phyloP scores from a whole-genome alignment of 2,888 invertebrate genomes.

The Bimastos eiseni region DNA sequence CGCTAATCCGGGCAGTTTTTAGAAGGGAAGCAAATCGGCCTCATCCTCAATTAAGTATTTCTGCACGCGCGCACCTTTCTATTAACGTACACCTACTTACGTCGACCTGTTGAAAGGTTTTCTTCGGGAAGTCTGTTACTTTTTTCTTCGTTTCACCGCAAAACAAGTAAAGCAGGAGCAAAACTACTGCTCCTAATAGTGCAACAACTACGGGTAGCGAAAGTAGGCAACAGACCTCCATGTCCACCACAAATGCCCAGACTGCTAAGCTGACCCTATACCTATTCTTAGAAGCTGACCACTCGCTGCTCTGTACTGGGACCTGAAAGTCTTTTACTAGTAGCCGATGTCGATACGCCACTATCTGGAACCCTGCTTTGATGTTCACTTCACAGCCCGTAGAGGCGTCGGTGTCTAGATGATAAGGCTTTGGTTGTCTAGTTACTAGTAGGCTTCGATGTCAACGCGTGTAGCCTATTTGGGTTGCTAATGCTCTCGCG shows the following conservation, averaged over 20 bases:
- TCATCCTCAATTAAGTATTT: too few species aligned
- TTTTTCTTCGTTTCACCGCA: slow-evolving; percentile 23
- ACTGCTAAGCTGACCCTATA: neutral
- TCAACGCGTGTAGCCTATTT: too few species aligned
- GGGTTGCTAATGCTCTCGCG: too few species aligned
- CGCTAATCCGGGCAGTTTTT: too few species aligned
- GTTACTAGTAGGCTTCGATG: too few species aligned
- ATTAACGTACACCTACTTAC: neutral
- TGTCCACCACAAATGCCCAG: neutral
- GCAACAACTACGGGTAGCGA: neutral
- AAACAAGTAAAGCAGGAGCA: neutral
- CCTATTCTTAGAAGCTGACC: neutral
- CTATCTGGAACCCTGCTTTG: slow-evolving; percentile 6
- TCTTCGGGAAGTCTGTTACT: slow-evolving; percentile 34
- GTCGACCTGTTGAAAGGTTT: neutral
- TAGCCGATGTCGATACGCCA: neutral
- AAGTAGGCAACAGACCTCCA: neutral
- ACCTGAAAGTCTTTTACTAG: neutral
- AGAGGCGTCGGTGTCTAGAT: neutral
- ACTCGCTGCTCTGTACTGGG: neutral
- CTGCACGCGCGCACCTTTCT: neutral
- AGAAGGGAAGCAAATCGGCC: too few species aligned
- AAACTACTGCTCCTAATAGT: neutral
- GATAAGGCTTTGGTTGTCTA: too few species aligned
- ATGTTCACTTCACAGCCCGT: neutral